A percentile compares a stretch with the other conserved stretches of the same genome.
phyloP scores from a whole-genome alignment of 1,140 invertebrate species.

The Drosophila nigrodunni region DNA sequence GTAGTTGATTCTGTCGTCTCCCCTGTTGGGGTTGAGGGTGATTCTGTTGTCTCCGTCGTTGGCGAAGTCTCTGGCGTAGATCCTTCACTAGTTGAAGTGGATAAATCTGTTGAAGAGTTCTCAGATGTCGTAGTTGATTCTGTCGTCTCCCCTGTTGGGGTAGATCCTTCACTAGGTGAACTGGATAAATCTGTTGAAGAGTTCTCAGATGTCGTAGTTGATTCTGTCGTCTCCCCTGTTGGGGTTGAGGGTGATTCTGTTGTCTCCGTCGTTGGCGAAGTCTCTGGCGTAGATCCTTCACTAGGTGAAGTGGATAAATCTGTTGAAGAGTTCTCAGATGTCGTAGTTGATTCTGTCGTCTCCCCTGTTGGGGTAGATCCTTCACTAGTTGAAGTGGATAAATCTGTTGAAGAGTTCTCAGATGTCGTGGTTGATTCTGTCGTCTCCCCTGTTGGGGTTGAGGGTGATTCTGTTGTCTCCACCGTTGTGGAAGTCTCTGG shows the following conservation, averaged over 20 bases:
- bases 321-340: not conserved
- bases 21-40: not conserved
- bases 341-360: not conserved
- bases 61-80: not conserved
- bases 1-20: not conserved
- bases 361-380: not conserved
- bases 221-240: not conserved
- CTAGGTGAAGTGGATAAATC: no score
- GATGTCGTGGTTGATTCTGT: not conserved
- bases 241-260: no score
- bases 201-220: not conserved
- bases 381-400: not conserved
- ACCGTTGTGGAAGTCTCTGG: not conserved
- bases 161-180: not conserved
- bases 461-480: conserved; percentile 1
- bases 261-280: not conserved
- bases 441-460: not conserved
- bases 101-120: no score
- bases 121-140: not conserved
- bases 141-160: not conserved
- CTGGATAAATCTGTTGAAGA: not conserved
- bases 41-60: no score
- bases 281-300: no score
- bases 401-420: not conserved
- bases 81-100: no score